Base-by-base conservation (phyloP, 92 coral and sea anemone species). In the Ricordea florida region DNA sequence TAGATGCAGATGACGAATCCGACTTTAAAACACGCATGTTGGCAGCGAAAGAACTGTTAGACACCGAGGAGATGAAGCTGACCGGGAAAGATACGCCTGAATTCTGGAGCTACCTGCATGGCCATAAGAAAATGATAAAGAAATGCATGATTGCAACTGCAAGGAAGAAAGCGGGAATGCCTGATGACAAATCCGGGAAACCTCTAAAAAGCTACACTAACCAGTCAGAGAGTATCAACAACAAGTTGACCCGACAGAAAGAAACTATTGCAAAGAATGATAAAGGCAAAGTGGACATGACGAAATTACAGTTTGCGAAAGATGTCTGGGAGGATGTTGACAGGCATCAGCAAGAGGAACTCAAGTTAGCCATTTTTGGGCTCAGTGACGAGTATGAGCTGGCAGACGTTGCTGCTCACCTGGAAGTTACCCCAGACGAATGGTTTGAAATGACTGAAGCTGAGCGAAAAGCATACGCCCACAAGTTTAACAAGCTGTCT, bases 211-310 rank as follows among this genome's bases (percentile, higher is more conserved):
- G 77, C 70, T 65, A 82, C 69, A 55, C 76, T 1, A 66, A 83
- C 48, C 88, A 80, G 42, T 76, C 89, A 2, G 89, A 76, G 57
- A 76, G 84, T 43, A 57, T 84, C 21, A 84, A 84, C 46, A 80
- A 80, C 42, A 67, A 40, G 23, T 46, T 66, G 20, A 83, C 89
- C 18, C 61, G 65, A 4, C 84, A 69, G 61, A 83, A 83, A 10
- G 88, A 83, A 66, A 77, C 88, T 8, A 26, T 66, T 32, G 57
- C 46, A 14, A 49, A 49, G 24, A 83, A 67, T 26, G 78, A 67
- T 62, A 83, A 83, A 50, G 37, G 72, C 17, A 80, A 80, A 35
- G 67, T 33, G 9, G 60, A 76, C 27, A 25, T 83, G 71, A 53
- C 78, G 22, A 81, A 83, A 41, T 57, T 83, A 26, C 78, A 76